Base-by-base conservation (phyloP, 2,888 invertebrate genomes). In the Habrosyne pyritoides region DNA sequence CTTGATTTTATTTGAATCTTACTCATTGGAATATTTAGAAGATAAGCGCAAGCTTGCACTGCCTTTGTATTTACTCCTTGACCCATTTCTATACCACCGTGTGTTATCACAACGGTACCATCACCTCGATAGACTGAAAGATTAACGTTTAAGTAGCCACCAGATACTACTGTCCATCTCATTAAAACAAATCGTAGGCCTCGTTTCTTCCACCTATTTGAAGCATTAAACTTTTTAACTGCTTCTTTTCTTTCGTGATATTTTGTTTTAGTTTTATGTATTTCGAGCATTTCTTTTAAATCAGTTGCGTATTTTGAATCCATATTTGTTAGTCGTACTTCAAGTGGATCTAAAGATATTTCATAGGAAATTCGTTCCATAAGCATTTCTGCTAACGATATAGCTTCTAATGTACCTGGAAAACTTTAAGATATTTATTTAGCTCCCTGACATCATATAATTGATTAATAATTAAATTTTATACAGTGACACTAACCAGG, bases 61-160 rank as follows among this genome's bases (percentile, higher is more conserved):
- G 93, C 93, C 94, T 95, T 85, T 2, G 96, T 96, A 61, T 96
- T 86, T 47, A 96, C 90, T 0, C 96, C 96, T 87, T 96, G 96
- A 0, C 96, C 96, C 77, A 94, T 91, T 84, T 95, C 95, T 30
- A 94, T 84, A 1, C 94, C 95, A 26, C 93, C 94, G 63, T 95
- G 95, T 1, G 92, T 81, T 14, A 96, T 88, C 2, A 94, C 87
- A 0, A 96, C 95, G 6, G 93, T 92, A 0, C 77, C 74, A 70
- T 96, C 93, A 1, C 93, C 91, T 10, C 95, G 91, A 71, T 93
- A 96, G 55, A 96, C 93, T 2, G 94, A 92, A 12, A 96, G 84
- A 54, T 93, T 83, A 0, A 93, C 89, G 59, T 93, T 93, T 46
- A 76, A 85, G 47, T 89, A 77, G 18, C 67, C 64, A 10, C 57